phyloP scores from a whole-genome alignment of 2,797 vertebrate species.

The Sebastes taczanowskii region DNA sequence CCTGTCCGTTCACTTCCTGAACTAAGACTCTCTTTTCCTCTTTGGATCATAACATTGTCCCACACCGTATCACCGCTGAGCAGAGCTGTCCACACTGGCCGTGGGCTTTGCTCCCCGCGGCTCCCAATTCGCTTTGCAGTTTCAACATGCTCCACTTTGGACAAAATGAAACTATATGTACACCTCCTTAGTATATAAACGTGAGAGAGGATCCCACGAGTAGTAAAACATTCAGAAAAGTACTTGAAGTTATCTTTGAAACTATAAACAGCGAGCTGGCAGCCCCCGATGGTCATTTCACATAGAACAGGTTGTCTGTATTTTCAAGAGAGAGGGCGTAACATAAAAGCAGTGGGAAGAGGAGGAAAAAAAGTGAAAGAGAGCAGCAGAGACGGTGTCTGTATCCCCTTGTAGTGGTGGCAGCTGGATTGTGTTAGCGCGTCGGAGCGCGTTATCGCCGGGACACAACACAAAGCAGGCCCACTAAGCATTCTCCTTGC shows the following conservation, averaged over 20 bases:
- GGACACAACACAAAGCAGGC: conserved; percentile 72
- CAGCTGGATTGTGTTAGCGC: conserved; percentile 72
- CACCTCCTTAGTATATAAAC: background rate
- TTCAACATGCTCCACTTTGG: conserved; percentile 24
- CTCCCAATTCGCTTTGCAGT: conserved; percentile 18
- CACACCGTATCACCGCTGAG: conserved; percentile 36
- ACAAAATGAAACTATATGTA: background rate
- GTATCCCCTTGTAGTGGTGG: conserved; percentile 7
- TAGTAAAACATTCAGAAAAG: conserved; percentile 20
- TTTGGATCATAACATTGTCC: conserved; percentile 35
- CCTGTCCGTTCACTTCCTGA: conserved; percentile 37
- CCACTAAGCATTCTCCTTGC: conserved; percentile 16
- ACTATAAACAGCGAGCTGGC: conserved; percentile 30
- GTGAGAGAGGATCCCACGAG: background rate
- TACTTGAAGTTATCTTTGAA: conserved; percentile 34
- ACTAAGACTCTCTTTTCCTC: conserved; percentile 31
- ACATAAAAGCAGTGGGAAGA: conserved; percentile 9
- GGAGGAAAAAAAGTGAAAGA: background rate
- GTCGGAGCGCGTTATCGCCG: conserved; percentile 58
- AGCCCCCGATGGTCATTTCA: background rate
- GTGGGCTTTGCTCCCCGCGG: conserved; percentile 3
- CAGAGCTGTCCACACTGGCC: conserved; percentile 47
- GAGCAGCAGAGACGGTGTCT: conserved; percentile 24
- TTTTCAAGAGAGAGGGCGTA: background rate
- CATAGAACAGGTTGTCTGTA: conserved; percentile 12